Evolutionary conservation across 2,113 vertebrate genomes (phyloP).

Genomic region (Hypocryptadius cinnamomeus): DNA sequence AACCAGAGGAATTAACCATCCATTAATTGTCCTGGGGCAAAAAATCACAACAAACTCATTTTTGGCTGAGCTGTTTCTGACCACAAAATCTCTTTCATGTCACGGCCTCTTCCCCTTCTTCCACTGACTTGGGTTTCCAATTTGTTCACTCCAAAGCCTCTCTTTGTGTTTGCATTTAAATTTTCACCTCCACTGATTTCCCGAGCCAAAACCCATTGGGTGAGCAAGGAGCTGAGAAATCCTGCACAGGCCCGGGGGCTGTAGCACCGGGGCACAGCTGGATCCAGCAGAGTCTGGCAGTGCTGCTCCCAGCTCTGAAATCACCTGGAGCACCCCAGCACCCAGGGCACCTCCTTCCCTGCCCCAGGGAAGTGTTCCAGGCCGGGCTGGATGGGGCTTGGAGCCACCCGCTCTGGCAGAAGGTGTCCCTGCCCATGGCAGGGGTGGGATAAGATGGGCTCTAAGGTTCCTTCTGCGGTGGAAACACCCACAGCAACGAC

Average conservation of each 20-base stretch:
- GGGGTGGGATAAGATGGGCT: not conserved
- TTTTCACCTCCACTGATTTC: conserved; percentile 32
- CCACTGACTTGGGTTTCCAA: conserved; percentile 42
- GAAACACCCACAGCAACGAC: not conserved
- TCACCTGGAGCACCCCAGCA: not conserved
- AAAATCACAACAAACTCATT: not conserved
- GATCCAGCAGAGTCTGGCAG: not conserved
- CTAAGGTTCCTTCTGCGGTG: not conserved
- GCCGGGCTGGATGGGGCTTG: not conserved
- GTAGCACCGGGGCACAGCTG: rapidly evolving
- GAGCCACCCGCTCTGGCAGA: not conserved
- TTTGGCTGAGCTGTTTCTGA: not conserved
- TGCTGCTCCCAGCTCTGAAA: not conserved
- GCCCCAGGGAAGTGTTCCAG: not conserved
- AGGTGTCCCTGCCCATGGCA: not conserved
- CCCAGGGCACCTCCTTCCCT: not conserved
- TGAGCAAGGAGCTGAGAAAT: not conserved
- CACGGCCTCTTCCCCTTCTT: not conserved
- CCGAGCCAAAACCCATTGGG: rapidly evolving
- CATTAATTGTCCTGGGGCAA: not conserved
- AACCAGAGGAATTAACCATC: not conserved
- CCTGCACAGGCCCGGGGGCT: not conserved
- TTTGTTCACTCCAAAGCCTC: conserved; percentile 42
- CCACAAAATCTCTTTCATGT: not conserved
- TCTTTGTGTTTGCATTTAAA: conserved; percentile 34